Conservation (phyloP, 2,888 invertebrate species). For the Cabera pusaria region DNA sequence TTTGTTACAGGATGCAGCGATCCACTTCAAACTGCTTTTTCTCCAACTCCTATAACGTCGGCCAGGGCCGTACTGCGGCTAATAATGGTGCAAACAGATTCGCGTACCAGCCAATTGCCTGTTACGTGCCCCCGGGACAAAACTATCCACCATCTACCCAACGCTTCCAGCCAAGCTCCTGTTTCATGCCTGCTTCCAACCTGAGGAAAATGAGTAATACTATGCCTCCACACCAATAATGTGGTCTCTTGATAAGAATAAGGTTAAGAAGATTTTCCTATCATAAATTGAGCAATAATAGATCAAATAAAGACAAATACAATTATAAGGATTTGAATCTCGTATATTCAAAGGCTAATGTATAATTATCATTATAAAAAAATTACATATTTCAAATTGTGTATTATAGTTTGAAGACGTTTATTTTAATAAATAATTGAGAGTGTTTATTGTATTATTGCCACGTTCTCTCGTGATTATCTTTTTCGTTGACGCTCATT, state of each 20-base stretch:
- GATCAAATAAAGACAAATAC: no score
- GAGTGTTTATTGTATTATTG: no score
- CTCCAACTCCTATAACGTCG: conserved; percentile 1
- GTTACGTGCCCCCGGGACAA: conserved; percentile 18
- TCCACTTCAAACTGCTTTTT: conserved; percentile 11
- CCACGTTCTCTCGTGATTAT: no score
- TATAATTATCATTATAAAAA: not conserved
- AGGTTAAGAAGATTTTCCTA: no score
- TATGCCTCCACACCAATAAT: conserved; percentile 31
- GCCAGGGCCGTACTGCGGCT: conserved; percentile 16
- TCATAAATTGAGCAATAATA: no score
- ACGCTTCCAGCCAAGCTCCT: conserved; percentile 45
- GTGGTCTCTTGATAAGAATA: no score
- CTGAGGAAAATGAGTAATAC: conserved; percentile 46
- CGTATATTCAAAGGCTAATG: conserved; percentile 2
- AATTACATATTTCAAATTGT: no score
- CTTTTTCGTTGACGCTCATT: no score
- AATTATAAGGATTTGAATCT: no score
- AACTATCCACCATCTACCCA: conserved; percentile 19
- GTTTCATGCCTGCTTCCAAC: conserved; percentile 53
- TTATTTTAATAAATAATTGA: no score
- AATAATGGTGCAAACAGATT: conserved; percentile 26
- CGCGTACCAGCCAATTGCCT: conserved; percentile 9
- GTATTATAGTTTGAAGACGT: no score
- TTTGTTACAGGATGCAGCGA: conserved; percentile 28